Evolutionary conservation across 1,140 invertebrate genomes (phyloP).

Genomic region (Agrypnia vestita): DNA sequence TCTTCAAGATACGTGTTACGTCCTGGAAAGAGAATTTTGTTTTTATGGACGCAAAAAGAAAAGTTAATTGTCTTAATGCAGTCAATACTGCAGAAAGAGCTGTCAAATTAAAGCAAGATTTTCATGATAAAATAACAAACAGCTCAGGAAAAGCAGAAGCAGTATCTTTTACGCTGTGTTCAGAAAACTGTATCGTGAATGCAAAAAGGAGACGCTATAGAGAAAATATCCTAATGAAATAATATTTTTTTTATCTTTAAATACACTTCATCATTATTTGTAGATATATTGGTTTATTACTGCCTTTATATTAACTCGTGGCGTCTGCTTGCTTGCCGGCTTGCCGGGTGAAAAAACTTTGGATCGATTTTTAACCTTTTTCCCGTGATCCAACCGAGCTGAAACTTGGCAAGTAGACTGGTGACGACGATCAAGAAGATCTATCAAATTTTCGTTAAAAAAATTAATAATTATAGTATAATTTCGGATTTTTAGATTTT

Average conservation of each 20-base stretch:
- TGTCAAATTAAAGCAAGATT: conserved; percentile 22
- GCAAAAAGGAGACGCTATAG: conserved; percentile 30
- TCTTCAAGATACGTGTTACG: not conserved
- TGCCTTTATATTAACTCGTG: too few species aligned
- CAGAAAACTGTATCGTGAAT: conserved; percentile 12
- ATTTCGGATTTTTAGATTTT: too few species aligned
- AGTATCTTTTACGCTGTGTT: conserved; percentile 1
- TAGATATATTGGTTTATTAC: conserved; percentile 22
- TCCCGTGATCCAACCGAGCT: too few species aligned
- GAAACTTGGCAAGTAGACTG: too few species aligned
- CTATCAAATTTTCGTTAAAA: too few species aligned
- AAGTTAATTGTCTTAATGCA: too few species aligned
- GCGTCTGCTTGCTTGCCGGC: too few species aligned
- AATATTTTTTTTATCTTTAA: not conserved
- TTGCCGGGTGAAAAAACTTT: too few species aligned
- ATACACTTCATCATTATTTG: not conserved
- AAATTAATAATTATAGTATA: too few species aligned
- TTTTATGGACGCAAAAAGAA: too few species aligned
- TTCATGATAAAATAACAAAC: conserved; percentile 7
- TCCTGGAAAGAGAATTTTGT: not conserved
- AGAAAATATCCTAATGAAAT: not conserved
- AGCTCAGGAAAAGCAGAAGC: not conserved
- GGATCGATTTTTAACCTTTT: too few species aligned
- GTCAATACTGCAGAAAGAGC: conserved; percentile 1
- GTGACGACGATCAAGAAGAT: too few species aligned